A percentile compares a stretch with the other conserved stretches of the same genome.
phyloP scores from a whole-genome alignment of 2,113 vertebrate species.

The Paradoxurus hermaphroditus region DNA sequence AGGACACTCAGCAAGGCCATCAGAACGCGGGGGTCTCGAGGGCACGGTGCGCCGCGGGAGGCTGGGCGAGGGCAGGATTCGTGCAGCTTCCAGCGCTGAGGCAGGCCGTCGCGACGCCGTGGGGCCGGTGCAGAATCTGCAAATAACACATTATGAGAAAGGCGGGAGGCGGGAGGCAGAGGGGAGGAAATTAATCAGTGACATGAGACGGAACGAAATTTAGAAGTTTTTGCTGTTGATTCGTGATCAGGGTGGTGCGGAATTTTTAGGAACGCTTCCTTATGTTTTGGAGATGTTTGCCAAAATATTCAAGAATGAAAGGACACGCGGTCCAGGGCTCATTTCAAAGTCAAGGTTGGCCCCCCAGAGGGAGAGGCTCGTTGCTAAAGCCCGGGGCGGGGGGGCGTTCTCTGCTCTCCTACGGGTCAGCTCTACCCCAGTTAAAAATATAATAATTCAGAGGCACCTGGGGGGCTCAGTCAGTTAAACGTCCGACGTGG shows the following conservation, averaged over 20 bases:
- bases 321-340: background rate
- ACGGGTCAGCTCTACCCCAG: background rate
- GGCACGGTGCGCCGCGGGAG: background rate
- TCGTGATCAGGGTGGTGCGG: background rate
- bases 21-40: background rate
- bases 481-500: too few species aligned
- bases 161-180: too few species aligned
- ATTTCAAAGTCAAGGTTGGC: background rate
- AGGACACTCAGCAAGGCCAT: background rate
- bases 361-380: fast-evolving
- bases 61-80: too few species aligned
- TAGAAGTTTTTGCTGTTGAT: background rate
- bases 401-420: fast-evolving
- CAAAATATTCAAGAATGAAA: background rate
- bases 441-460: background rate
- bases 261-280: background rate
- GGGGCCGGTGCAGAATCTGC: background rate
- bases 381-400: background rate
- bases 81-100: too few species aligned
- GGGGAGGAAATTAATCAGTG: background rate
- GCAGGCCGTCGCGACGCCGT: too few species aligned
- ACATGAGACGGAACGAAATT: background rate
- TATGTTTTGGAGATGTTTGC: background rate
- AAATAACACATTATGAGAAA: background rate
- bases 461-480: too few species aligned